Percentiles rank a stretch among this genome's conserved stretches.
Evolutionary conservation across 64 coral and sea anemone species (phyloP).

Genomic region (Exaiptasia diaphana): DNA sequence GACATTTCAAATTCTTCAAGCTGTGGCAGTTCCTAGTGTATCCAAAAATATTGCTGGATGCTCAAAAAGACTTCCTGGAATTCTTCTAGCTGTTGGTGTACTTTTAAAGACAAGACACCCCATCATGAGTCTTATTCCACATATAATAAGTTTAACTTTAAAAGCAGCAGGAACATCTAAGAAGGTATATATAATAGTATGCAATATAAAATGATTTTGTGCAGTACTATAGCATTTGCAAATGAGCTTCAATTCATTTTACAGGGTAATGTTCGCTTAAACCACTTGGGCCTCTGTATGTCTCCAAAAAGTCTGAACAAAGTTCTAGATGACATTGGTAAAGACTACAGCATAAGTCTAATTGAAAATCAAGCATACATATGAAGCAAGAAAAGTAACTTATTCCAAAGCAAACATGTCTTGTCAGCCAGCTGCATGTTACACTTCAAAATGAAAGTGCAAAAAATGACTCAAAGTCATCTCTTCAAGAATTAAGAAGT

Average conservation of each 20-base stretch:
- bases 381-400: neutral
- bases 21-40: neutral
- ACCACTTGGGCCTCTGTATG: constrained; percentile 32
- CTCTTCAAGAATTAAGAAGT: neutral
- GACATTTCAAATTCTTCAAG: neutral
- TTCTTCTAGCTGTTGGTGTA: neutral
- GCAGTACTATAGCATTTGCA: no score
- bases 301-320: constrained; percentile 44
- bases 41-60: no score
- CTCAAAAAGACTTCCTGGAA: constrained; percentile 10
- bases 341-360: neutral
- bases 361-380: no score
- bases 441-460: neutral
- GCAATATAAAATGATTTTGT: neutral
- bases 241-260: neutral
- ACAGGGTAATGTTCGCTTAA: constrained; percentile 34
- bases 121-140: constrained; percentile 25
- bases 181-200: constrained; percentile 10
- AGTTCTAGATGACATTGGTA: constrained; percentile 14
- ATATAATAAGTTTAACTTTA: constrained; percentile 31
- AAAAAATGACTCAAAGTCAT: neutral
- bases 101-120: constrained; percentile 1
- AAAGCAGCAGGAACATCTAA: constrained; percentile 11
- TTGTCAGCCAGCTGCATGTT: neutral
- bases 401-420: neutral